A percentile compares a stretch with the other conserved stretches of the same genome.
These are phyloP conservation scores for Sylvia atricapilla DNA, from an alignment of 2,113 vertebrate species.

Conservation along the genomic window DNA sequence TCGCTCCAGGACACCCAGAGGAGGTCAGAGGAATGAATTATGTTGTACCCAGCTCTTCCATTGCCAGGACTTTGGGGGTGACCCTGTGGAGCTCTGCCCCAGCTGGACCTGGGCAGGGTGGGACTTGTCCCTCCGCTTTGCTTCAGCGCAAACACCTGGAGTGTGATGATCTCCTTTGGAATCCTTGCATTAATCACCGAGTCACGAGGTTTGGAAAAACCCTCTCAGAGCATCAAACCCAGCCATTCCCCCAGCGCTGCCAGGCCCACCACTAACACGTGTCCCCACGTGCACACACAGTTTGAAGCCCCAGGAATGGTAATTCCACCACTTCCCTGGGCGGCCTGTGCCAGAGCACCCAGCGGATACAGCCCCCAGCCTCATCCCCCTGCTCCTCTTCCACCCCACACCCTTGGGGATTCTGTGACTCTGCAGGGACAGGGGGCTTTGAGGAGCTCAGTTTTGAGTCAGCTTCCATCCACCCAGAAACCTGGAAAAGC, in stretches of 20 bases:
- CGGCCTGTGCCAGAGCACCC: not conserved
- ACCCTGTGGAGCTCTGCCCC: not conserved
- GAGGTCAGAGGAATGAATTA: not conserved
- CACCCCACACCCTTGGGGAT: not conserved
- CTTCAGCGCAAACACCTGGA: fast-evolving
- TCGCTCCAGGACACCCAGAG: not conserved
- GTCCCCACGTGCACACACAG: not conserved
- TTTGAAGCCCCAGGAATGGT: not conserved
- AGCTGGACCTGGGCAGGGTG: too few relatives aligned
- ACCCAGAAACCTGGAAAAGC: not conserved
- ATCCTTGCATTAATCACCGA: not conserved
- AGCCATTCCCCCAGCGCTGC: not conserved
- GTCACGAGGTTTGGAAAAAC: not conserved
- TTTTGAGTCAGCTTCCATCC: not conserved
- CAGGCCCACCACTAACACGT: not conserved
- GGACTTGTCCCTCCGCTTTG: not conserved
- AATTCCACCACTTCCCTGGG: not conserved
- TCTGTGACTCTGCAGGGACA: not conserved
- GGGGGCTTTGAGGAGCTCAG: not conserved
- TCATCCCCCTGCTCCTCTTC: not conserved
- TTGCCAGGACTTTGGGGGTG: not conserved
- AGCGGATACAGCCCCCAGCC: not conserved
- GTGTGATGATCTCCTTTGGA: not conserved
- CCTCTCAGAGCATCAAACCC: not conserved
- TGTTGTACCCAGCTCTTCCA: not conserved